These are phyloP conservation scores for Penaeus japonicus DNA, from an alignment of 1,140 invertebrate genomes.

Conservation along the genomic window DNA sequence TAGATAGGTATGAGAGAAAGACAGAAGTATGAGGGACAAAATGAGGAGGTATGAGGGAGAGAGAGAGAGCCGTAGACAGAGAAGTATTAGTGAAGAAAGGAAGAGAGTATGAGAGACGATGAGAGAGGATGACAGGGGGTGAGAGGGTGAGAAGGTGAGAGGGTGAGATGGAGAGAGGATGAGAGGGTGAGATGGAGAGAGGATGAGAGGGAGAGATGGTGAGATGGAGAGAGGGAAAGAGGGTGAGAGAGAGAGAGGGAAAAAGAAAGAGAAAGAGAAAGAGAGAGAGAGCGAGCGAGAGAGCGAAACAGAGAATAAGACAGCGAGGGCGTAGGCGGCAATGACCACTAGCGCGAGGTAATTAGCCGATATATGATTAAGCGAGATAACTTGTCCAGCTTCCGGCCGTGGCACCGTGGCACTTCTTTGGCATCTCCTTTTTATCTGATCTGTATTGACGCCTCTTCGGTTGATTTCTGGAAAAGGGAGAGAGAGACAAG, in stretches of 20 bases:
- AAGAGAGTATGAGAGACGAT: neutral
- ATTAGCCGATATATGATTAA: no score
- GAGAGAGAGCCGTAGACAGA: no score
- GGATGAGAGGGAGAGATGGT: neutral
- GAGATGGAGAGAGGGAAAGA: neutral
- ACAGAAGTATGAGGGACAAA: no score
- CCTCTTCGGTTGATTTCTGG: no score
- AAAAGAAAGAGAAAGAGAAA: no score
- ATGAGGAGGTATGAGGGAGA: neutral
- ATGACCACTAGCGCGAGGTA: no score
- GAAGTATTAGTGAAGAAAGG: neutral
- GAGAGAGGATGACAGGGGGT: neutral
- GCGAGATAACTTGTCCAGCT: no score
- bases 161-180: no score
- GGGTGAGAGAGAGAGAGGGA: neutral
- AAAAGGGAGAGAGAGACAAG: no score
- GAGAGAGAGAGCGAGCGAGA: conserved; percentile 25
- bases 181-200: neutral
- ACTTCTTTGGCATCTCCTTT: no score
- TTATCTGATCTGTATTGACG: no score
- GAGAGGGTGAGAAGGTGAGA: neutral
- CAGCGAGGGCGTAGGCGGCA: neutral
- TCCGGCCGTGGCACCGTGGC: no score
- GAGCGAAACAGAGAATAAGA: conserved; percentile 26
- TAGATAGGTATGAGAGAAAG: neutral